Base-by-base conservation (phyloP, 2,888 invertebrate species). In the Portevinia maculata region DNA sequence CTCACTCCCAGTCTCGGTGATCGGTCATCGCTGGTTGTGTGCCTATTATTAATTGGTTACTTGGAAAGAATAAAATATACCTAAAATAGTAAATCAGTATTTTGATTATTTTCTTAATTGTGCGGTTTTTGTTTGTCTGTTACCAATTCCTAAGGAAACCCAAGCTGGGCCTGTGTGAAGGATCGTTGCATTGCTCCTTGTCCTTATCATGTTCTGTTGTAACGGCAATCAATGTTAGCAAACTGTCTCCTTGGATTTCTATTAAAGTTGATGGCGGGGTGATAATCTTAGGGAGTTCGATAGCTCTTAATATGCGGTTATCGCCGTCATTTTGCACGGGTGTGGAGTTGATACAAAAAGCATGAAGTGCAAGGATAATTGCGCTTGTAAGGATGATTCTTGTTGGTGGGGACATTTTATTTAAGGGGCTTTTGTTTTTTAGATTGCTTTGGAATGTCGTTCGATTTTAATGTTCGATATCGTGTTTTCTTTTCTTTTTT, bases 41-140 rank as follows among this genome's bases (percentile, higher is more conserved):
- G n/a, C n/a, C n/a, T n/a, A n/a, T n/a, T n/a, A n/a, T n/a, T n/a
- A n/a, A n/a, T n/a, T n/a, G n/a, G n/a, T n/a, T n/a, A n/a, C n/a
- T n/a, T n/a, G n/a, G 89, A 94, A 96, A 17, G 96, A 96, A 88
- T 96, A 97, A 88, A 96, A 97, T 1, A 96, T 92, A 13, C 86
- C 85, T 86, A 55, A 17, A 76, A 62, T 30, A 24, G 21, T 32
- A 64, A 24, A 52, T 32, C 5, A 2, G 24, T 24, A 24, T 3
- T 5, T 24, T 24, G n/a, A n/a, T n/a, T n/a, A n/a, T n/a, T n/a
- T n/a, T n/a, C n/a, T n/a, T n/a, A n/a, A n/a, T n/a, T n/a, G n/a
- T n/a, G n/a, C n/a, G n/a, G n/a, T n/a, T 5, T 24, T 5, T 5
- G 5, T 24, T 3, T 24, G 24, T 24, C 24, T 5, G 70, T 37